Evolutionary conservation across 2,888 invertebrate species (phyloP), one percentile per base, ranked within the genome.

Genomic region (Sesia bembeciformis): DNA sequence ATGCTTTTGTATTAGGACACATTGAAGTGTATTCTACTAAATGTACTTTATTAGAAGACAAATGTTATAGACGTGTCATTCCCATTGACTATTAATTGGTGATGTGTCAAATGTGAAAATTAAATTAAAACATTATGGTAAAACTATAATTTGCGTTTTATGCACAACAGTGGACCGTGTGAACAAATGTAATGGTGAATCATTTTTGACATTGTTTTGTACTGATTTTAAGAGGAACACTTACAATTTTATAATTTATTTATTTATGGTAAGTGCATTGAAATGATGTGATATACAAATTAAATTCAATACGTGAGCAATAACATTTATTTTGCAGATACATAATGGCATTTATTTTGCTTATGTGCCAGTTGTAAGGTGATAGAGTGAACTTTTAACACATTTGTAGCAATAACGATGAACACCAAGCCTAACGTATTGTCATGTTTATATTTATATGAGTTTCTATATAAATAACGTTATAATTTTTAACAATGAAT

Each of bases 211-310:
- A 85, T 87, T 84, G 79, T 81, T 88, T 84, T 81, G 67, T 68
- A 70, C 62, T 65, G 75, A 76, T 79, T 81, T 76, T 79, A 67
- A 80, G 76, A 80, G 73, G 74, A 79, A 84, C 76, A 72, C 86
- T 88, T 84, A 87, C 84, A 79, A 83, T 83, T 86, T 81, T 81
- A 81, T 87, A 84, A 87, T 88, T 88, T 86, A 86, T 88, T 86
- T 86, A 84, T 86, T 23, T 23, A 84, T 81, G 70, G 76, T 86
- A 86, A 86, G 88, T 88, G 85, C 80, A 84, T 84, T 83, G 23
- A 23, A 23, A 73, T 50, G 80, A 83, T 87, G 88, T 89, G 87
- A 88, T 85, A 84, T n/a, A n/a, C n/a, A 72, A 80, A 77, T 76
- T 76, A 61, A 70, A 79, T 74, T 74, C 74, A 65, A 74, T 72